A percentile compares a stretch with the other conserved stretches of the same genome.
These are phyloP conservation scores for Neotoxoptera formosana DNA, from an alignment of 1,140 invertebrate genomes.

Conservation along the genomic window DNA sequence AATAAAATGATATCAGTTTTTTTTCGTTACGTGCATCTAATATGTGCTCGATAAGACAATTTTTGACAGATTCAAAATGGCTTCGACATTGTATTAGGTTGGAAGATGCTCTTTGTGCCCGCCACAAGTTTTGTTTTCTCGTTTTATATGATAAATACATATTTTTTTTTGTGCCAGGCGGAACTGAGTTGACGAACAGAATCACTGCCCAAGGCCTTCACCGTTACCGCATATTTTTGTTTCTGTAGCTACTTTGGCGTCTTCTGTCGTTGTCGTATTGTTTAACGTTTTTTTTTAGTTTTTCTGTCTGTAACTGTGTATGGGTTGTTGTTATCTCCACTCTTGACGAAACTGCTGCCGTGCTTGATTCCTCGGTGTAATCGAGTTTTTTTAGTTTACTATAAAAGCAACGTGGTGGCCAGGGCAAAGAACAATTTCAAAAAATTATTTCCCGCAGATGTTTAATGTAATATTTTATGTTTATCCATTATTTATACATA, in stretches of 20 bases:
- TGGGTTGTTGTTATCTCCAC: no score
- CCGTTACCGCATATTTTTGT: no score
- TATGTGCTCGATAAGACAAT: background rate
- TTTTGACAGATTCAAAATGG: background rate
- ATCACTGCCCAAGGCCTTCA: background rate
- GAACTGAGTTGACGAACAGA: background rate
- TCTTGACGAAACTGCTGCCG: no score
- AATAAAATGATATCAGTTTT: background rate
- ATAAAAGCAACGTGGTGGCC: background rate
- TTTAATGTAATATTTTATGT: background rate
- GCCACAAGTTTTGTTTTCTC: background rate
- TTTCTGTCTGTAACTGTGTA: no score
- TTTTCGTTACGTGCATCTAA: background rate
- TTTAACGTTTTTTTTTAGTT: no score
- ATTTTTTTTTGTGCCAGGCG: background rate
- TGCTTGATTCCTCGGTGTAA: no score
- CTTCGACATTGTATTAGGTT: background rate
- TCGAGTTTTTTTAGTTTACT: no score
- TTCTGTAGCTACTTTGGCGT: background rate
- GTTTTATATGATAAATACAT: background rate
- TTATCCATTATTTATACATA: background rate
- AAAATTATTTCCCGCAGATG: background rate
- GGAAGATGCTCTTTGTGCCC: background rate
- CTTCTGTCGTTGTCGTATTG: background rate
- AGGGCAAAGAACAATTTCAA: background rate